Evolutionary conservation across 2,888 invertebrate genomes (phyloP).

Genomic region (Eristalis pertinax): DNA sequence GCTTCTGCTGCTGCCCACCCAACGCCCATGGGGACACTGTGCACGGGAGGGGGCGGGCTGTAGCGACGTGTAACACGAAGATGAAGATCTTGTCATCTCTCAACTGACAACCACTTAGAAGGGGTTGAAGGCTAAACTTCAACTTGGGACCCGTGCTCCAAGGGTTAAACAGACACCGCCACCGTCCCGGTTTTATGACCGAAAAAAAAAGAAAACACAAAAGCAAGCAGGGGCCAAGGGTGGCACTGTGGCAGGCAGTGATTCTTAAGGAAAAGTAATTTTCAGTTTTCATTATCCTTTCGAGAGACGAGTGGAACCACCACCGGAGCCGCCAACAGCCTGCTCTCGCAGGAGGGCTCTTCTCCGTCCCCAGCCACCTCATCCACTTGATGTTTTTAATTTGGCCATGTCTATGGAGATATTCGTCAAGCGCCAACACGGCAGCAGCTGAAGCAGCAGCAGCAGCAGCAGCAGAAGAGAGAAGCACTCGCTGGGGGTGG

Average conservation of each 20-base stretch:
- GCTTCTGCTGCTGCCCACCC: neutral
- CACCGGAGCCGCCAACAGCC: neutral
- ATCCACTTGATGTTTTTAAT: constrained; percentile 62
- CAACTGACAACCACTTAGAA: constrained; percentile 49
- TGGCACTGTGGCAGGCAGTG: neutral
- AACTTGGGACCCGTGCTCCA: constrained; percentile 18
- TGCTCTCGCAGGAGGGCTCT: neutral
- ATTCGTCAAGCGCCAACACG: constrained; percentile 35
- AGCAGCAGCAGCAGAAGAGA: neutral
- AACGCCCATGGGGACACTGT: neutral
- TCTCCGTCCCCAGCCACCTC: neutral
- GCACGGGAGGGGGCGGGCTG: neutral
- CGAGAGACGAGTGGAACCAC: constrained; percentile 18
- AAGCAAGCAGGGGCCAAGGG: neutral
- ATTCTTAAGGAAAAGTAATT: constrained; percentile 65
- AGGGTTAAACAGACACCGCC: constrained; percentile 16
- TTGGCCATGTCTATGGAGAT: constrained; percentile 57
- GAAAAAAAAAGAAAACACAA: neutral
- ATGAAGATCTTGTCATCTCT: constrained; percentile 53
- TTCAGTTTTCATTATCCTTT: constrained; percentile 67
- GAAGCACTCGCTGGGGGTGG: constrained; percentile 7
- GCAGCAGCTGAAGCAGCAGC: neutral
- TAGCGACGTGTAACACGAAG: constrained; percentile 23
- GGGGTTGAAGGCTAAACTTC: constrained; percentile 4
- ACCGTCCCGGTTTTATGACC: neutral